Evolutionary conservation across 2,797 vertebrate species (phyloP), one percentile per base, ranked within the genome.

Genomic region (Myotis pilosus): DNA sequence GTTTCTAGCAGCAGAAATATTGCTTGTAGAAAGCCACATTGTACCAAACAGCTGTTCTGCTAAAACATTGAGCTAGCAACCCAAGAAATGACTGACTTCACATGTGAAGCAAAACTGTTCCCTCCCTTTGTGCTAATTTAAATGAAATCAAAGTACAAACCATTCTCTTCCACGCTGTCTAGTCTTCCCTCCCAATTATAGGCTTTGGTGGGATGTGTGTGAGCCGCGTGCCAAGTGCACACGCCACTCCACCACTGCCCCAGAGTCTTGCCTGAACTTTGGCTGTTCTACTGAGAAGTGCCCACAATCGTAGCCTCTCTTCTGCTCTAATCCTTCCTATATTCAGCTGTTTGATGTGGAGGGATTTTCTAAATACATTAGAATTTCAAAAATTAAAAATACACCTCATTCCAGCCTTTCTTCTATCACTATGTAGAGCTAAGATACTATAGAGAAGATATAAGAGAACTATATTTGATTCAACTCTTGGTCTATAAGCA

Each of bases 31-130:
- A 96, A 97, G 96, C 94, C 96, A 95, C 96, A 94, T 96, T 96
- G 96, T 97, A 96, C 93, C 74, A 96, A 97, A 97, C 97, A 97
- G 97, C 97, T 97, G 97, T 97, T 97, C 97, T 94, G 96, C 87
- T 97, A 96, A 97, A 97, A 97, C 94, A 97, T 92, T 55, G 94
- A 97, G 95, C 97, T 94, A 95, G 96, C 96, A 97, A 96, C 93
- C 96, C 96, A 96, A 97, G 96, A 96, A 96, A 97, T 96, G 97
- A 96, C 97, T 97, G 97, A 94, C 96, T 97, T 97, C 95, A 95
- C 95, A 95, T 91, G 87, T 71, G 96, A 97, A 91, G 92, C 86
- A 96, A 96, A 97, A 95, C 71, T 51, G 80, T 76, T 83, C 92
- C 93, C 89, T 96, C 94, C 94, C 86, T 96, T 97, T 97, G 95